Base-by-base conservation (phyloP, 1,140 invertebrate genomes). In the Drosophila fuyamai region DNA sequence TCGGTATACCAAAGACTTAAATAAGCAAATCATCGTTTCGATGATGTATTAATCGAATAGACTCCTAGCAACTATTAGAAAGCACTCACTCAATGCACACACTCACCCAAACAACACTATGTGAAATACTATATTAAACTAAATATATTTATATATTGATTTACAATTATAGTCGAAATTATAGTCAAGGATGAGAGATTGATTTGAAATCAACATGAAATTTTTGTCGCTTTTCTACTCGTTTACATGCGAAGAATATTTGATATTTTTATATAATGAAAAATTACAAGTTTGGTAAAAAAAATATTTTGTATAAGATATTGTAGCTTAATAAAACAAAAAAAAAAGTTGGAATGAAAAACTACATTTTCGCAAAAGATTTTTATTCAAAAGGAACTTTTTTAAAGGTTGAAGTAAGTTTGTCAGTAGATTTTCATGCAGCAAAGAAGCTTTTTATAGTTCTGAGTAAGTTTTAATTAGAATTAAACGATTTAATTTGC, bases 41-140 rank as follows among this genome's bases (percentile, higher is more conserved):
- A 76, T 78, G 65, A 86, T 78, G 81, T 84, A 85, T 85, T 85
- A 85, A 70, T 78, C 74, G 76, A 55, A 88, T 88, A 88, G 83
- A 89, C 83, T 88, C 55, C 77, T 88, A 88, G 83, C 55, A 61
- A 89, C 76, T 83, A 80, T 74, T 86, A 65, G 59, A 71, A 27
- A 27, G 13, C 68, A 71, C 68, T 36, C 50, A 70, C 48, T 66
- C 67, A 62, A 44, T 8, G 23, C 73, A 60, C 61, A 35, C 56
- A 59, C 5, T 48, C 46, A 35, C 41, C 36, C 41, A 23, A 59
- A 23, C 55, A 63, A 60, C 47, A 47, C 41, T 46, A 73, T 32
- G 59, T 46, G 55, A 63, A 35, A 18, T 61, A 43, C 16, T 58
- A 67, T 50, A 51, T 40, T 56, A 38, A 56, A 63, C 48, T 63